phyloP scores from a whole-genome alignment of 2,888 invertebrate genomes.

The Agrotis segetum region DNA sequence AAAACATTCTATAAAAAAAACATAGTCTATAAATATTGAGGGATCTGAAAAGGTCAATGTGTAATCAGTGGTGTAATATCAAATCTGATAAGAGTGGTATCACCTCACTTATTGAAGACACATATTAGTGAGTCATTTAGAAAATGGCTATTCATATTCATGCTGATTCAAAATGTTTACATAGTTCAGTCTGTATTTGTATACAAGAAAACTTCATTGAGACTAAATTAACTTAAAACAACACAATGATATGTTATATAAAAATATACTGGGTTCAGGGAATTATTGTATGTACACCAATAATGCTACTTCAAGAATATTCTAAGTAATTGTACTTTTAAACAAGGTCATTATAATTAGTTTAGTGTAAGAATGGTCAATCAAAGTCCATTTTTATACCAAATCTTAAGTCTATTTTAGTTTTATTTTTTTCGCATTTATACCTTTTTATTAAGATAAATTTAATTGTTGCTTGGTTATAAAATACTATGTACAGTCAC shows the following conservation, averaged over 20 bases:
- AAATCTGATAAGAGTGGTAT: slow-evolving; percentile 36
- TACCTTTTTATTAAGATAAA: not conserved
- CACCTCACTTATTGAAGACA: not conserved
- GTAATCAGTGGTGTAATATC: slow-evolving; percentile 19
- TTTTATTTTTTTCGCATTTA: not conserved
- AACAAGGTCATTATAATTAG: not conserved
- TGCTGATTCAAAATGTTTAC: not conserved
- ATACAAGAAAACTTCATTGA: not conserved
- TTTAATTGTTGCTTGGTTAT: too few species aligned
- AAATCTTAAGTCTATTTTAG: too few species aligned
- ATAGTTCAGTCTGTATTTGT: not conserved
- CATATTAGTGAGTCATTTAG: slow-evolving; percentile 19
- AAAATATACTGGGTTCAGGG: not conserved
- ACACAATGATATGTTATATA: not conserved
- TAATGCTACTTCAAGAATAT: not conserved
- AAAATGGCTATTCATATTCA: slow-evolving; percentile 1
- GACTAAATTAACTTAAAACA: too few species aligned
- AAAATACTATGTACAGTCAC: too few species aligned
- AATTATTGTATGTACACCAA: not conserved
- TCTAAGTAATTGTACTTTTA: slow-evolving; percentile 1
- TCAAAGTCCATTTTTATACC: slow-evolving; percentile 4
- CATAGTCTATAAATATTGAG: not conserved
- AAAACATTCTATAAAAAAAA: too few species aligned
- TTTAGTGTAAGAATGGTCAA: slow-evolving; percentile 3
- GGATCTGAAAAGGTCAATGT: not conserved